Conservation (phyloP, 92 coral and sea anemone genomes). For the Epizoanthus illoricatus region DNA sequence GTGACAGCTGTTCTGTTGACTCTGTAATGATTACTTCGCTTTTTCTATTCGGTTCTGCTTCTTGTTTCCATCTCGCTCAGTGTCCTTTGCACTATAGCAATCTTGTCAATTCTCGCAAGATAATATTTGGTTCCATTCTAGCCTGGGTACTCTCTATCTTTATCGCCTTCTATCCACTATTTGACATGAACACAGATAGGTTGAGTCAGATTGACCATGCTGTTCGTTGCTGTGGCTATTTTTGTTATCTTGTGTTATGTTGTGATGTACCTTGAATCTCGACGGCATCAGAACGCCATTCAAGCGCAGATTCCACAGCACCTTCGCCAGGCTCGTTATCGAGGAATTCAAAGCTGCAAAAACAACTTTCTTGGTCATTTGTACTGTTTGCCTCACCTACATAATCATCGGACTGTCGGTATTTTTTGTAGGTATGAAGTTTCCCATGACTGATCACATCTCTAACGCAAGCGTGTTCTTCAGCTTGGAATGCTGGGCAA, state of each 20-base stretch:
- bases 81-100: neutral
- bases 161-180: neutral
- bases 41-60: neutral
- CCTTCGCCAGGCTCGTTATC: neutral
- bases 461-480: constrained; percentile 1
- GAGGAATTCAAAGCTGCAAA: constrained; percentile 20
- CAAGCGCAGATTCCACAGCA: neutral
- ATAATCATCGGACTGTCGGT: neutral
- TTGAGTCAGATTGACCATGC: neutral
- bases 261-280: constrained; percentile 16
- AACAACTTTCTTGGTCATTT: constrained; percentile 3
- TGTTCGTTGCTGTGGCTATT: neutral
- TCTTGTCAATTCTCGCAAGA: neutral
- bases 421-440: neutral
- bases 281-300: constrained; percentile 13
- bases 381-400: constrained; percentile 10
- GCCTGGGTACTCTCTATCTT: neutral
- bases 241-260: neutral
- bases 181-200: neutral
- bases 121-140: neutral
- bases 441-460: neutral
- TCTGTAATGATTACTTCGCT: constrained; percentile 17
- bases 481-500: constrained; percentile 18
- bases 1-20: constrained; percentile 11
- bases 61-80: neutral